A percentile compares a stretch with the other conserved stretches of the same genome.
phyloP scores from a whole-genome alignment of 2,888 invertebrate genomes.

The Andricus quercusramuli region DNA sequence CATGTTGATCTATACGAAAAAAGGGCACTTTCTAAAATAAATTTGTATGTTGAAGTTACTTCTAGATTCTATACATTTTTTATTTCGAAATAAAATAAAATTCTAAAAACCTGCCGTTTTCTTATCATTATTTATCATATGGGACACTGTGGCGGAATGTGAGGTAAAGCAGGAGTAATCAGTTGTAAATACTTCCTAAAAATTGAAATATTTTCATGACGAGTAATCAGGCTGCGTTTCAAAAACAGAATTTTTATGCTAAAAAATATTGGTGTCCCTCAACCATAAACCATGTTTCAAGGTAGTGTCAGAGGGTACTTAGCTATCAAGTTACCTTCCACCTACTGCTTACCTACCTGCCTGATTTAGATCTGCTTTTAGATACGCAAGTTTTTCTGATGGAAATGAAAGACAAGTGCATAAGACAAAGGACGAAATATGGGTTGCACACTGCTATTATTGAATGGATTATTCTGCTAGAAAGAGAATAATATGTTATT shows the following conservation, averaged over 20 bases:
- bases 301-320: slow-evolving; percentile 67
- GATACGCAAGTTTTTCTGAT: slow-evolving; percentile 67
- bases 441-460: background rate
- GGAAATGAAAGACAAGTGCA: slow-evolving; percentile 63
- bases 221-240: background rate
- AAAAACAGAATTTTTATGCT: slow-evolving; percentile 43
- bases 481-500: background rate
- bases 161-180: too few species aligned
- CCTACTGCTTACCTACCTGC: slow-evolving; percentile 54
- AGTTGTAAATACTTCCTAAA: too few species aligned
- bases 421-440: slow-evolving; percentile 24
- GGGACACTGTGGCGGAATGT: too few species aligned
- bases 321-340: slow-evolving; percentile 69
- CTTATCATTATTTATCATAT: too few species aligned
- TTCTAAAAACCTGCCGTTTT: too few species aligned
- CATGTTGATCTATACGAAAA: too few species aligned
- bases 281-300: slow-evolving; percentile 40
- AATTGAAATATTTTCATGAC: too few species aligned
- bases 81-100: too few species aligned
- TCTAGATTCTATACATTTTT: too few species aligned
- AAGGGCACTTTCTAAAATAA: too few species aligned
- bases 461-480: background rate
- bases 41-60: too few species aligned
- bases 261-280: slow-evolving; percentile 64
- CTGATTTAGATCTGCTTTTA: slow-evolving; percentile 65